Conservation (phyloP, 2,113 vertebrate genomes). For the Phaethornis superciliosus region DNA sequence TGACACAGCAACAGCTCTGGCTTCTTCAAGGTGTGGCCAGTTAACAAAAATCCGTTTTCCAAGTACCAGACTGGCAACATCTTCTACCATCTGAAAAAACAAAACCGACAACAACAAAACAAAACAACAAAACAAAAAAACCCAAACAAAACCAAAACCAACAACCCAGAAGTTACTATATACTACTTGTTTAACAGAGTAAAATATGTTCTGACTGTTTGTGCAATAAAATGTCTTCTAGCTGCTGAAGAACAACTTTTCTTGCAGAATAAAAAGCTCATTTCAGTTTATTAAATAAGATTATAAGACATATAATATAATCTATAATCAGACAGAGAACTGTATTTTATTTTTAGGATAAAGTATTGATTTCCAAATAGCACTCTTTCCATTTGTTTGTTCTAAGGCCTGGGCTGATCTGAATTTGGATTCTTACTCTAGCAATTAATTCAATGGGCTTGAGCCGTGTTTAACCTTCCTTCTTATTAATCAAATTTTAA, state of each 20-base stretch:
- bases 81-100: constrained; percentile 81
- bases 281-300: background rate
- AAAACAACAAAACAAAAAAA: no score
- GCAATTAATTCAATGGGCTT: background rate
- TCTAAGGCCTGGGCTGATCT: background rate
- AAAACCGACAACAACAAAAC: no score
- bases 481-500: background rate
- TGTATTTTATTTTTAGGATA: background rate
- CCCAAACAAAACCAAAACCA: no score
- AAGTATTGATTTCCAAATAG: background rate
- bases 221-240: background rate
- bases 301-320: background rate
- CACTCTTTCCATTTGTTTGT: background rate
- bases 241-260: background rate
- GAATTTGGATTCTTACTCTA: background rate
- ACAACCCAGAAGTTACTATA: background rate
- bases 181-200: background rate
- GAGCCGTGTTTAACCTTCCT: background rate
- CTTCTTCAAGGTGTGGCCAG: constrained; percentile 98
- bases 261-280: background rate
- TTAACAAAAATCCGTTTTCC: constrained; percentile 92
- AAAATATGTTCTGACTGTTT: background rate
- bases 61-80: constrained; percentile 80
- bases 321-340: background rate
- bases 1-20: constrained; percentile 90